A percentile compares a stretch with the other conserved stretches of the same genome.
These are phyloP conservation scores for Proteles cristata DNA, from an alignment of 2,113 vertebrate species.

Conservation along the genomic window DNA sequence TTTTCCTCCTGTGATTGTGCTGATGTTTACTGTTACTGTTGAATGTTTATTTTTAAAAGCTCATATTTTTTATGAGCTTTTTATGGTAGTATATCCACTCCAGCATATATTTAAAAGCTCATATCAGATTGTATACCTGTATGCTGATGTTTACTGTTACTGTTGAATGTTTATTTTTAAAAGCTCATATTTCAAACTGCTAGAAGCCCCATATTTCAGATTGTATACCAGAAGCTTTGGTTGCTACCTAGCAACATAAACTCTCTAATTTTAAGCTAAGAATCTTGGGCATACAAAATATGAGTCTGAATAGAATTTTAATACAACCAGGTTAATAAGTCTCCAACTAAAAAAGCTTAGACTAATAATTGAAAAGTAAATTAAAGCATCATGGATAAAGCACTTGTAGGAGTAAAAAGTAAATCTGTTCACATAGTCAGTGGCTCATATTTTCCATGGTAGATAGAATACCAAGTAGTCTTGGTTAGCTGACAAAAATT, in stretches of 20 bases:
- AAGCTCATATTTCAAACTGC: background rate
- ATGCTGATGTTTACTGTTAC: background rate
- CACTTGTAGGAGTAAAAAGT: constrained; percentile 36
- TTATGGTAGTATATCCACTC: too few relatives aligned
- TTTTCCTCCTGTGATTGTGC: background rate
- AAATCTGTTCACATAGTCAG: background rate
- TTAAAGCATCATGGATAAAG: background rate
- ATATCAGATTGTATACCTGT: too few relatives aligned
- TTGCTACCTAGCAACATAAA: background rate
- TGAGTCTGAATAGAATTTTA: background rate
- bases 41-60: background rate
- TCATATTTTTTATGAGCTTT: too few relatives aligned
- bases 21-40: background rate
- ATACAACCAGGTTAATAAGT: background rate
- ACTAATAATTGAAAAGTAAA: background rate
- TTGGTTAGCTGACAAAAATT: constrained; percentile 53
- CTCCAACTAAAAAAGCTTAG: background rate
- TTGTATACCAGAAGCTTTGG: background rate
- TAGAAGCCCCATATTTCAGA: background rate
- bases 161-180: background rate
- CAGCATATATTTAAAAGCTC: too few relatives aligned
- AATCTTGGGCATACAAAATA: background rate
- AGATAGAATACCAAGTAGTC: constrained; percentile 67
- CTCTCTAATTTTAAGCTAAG: background rate
- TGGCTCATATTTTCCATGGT: constrained; percentile 61